Evolutionary conservation across 2,888 invertebrate genomes (phyloP), one percentile per base, ranked within the genome.

Genomic region (Darwinula stevensoni): DNA sequence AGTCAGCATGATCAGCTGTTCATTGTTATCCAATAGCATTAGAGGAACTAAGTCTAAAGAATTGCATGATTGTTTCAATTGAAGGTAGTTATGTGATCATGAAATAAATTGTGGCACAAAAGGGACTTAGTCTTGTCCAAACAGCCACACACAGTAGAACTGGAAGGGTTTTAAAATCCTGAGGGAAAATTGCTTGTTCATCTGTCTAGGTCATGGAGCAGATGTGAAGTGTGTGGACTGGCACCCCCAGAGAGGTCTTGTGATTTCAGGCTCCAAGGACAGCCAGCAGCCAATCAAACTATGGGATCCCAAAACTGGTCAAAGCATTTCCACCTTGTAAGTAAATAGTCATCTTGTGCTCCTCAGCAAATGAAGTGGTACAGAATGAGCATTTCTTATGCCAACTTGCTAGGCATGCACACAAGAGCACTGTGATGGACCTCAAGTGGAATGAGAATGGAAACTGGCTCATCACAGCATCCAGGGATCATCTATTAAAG

Each of bases 181-280:
- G n/a, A n/a, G n/a, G n/a, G n/a, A n/a, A n/a, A n/a, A n/a, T 35
- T 35, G 16, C 15, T 15, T 31, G 3, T 14, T 11, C 16, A 22
- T 32, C 40, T 27, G 44, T 67, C 15, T 39, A 53, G 76, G 91
- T 41, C 94, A 94, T 50, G 94, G 94, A 43, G 84, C 91, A 16
- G 94, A 94, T 58, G 94, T 94, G 1, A 91, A 91, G 56, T 88
- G 94, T 56, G 88, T 94, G 4, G 91, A 94, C 51, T 99, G 97
- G 97, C 97, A 99, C 59, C 97, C 97, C 2, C 76, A 80, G 44
- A 97, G 94, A 55, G 74, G 78, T 36, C 63, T 99, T 31, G 70
- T 99, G 42, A 84, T 86, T 27, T 94, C 94, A 2, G 97, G 97
- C 12, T 94, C 91, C 50, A 91, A 97, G 57, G 97, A 99, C 52